Evolutionary conservation across 2,113 vertebrate species (phyloP), one percentile per base, ranked within the genome.

Genomic region (Zootoca vivipara): DNA sequence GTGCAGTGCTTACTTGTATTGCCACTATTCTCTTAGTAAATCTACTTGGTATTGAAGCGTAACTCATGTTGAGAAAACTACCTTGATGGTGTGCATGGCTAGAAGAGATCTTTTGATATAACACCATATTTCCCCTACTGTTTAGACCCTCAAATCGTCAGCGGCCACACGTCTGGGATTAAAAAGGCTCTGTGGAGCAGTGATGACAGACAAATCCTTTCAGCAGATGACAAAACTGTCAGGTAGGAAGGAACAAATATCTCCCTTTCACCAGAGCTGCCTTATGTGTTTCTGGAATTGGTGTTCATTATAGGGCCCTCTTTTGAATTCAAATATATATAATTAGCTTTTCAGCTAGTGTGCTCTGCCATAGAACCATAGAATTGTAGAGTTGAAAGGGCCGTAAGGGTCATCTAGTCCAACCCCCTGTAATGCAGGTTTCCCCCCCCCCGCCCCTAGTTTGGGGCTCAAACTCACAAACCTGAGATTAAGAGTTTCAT

Each of bases 111-210:
- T 79, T 22, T 85, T 70, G 10, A 3, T 2, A 7, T 86, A 58
- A 80, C 93, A 82, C 90, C 80, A 82, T 85, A 28, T 70, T 78
- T 91, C n/a, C 20, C 91, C 92, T 94, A 38, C 10, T 92, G 56
- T 92, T 87, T 90, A 99, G 99, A 99, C 40, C 98, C 98, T 78
- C 97, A 97, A 7, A 96, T 99, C 95, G 97, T 99, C 62, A 97
- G 98, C 13, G 99, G 99, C 81, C 99, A 99, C 91, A 98, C 97
- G 4, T 98, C 98, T 82, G 98, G 98, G 90, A 99, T 99, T 92
- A 99, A 99, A 94, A 99, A 99, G 93, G 98, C 98, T 82, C 94
- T 99, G 1, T 99, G 99, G 99, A 99, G 98, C 94, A 99, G 98
- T 91, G 95, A 97, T 4, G 98, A 99, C 93, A 98, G 97, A 90